phyloP scores from a whole-genome alignment of 2,888 invertebrate genomes.

The Punctoribates punctum region DNA sequence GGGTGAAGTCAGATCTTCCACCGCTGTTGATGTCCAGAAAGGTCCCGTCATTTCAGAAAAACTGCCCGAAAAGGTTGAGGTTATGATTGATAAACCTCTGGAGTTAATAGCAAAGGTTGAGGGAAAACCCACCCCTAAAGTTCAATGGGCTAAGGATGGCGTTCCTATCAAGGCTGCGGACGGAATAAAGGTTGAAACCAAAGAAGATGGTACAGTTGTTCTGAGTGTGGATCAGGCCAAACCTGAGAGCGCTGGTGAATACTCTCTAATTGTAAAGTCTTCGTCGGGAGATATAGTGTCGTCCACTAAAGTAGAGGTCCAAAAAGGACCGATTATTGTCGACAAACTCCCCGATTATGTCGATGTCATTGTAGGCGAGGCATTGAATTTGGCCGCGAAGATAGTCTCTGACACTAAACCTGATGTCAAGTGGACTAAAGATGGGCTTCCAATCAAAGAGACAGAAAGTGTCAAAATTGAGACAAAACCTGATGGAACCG shows the following conservation, averaged over 20 bases:
- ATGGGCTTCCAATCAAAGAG: conserved; percentile 27
- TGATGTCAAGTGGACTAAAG: conserved; percentile 39
- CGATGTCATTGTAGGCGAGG: conserved; percentile 68
- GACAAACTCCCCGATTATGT: conserved; percentile 51
- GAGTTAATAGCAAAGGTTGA: conserved; percentile 78
- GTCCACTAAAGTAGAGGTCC: conserved; percentile 25
- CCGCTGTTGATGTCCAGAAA: conserved; percentile 25
- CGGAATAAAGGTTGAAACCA: conserved; percentile 24
- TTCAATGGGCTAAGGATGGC: conserved; percentile 63
- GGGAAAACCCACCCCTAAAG: conserved; percentile 82
- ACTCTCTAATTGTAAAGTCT: conserved; percentile 56
- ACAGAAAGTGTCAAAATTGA: conserved; percentile 13
- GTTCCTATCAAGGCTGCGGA: conserved; percentile 9
- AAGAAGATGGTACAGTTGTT: conserved; percentile 45
- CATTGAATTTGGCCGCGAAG: conserved; percentile 69
- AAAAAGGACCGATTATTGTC: conserved; percentile 58
- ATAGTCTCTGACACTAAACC: conserved; percentile 69
- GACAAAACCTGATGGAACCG: conserved; percentile 43
- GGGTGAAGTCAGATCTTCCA: conserved; percentile 22
- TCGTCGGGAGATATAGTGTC: conserved; percentile 67
- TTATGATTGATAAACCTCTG: conserved; percentile 64
- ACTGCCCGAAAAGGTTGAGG: conserved; percentile 51
- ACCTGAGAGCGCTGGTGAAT: conserved; percentile 55
- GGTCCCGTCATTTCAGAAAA: conserved; percentile 62
- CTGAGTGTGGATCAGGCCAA: conserved; percentile 54